These are phyloP conservation scores for Vulpes vulpes DNA, from an alignment of 2,113 vertebrate species.

Conservation along the genomic window DNA sequence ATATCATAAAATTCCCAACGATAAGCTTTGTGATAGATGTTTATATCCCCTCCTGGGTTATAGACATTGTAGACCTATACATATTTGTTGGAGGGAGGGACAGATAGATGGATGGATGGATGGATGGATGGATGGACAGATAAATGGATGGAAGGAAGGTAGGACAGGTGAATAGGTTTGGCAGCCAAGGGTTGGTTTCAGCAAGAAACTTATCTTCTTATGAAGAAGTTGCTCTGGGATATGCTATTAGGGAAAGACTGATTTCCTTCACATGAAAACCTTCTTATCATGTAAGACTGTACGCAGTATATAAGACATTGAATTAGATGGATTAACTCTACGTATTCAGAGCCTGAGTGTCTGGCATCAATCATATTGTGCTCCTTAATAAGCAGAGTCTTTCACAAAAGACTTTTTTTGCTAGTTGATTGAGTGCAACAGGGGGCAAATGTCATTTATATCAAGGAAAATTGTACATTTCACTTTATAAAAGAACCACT, in stretches of 20 bases:
- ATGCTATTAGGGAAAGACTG: background rate
- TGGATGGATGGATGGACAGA: background rate
- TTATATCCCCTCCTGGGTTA: background rate
- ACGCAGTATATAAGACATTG: background rate
- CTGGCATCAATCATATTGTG: background rate
- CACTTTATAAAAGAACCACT: constrained; percentile 69
- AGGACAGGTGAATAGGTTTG: background rate
- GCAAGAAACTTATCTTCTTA: background rate
- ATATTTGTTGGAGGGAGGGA: background rate
- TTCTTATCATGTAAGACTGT: background rate
- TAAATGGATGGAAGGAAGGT: background rate
- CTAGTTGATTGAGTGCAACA: constrained; percentile 43
- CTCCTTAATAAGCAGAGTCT: constrained; percentile 34
- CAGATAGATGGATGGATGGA: background rate
- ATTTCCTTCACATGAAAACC: background rate
- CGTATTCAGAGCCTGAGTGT: background rate
- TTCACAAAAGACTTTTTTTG: constrained; percentile 49
- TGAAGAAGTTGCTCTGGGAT: background rate
- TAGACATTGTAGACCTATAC: background rate
- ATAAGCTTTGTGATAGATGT: background rate
- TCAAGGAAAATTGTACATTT: constrained; percentile 69
- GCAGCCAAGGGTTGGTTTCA: background rate
- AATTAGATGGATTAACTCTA: background rate
- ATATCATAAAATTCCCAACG: background rate
- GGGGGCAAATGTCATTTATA: constrained; percentile 57